Conservation (phyloP, 2,113 vertebrate species). For the Petromus typicus region DNA sequence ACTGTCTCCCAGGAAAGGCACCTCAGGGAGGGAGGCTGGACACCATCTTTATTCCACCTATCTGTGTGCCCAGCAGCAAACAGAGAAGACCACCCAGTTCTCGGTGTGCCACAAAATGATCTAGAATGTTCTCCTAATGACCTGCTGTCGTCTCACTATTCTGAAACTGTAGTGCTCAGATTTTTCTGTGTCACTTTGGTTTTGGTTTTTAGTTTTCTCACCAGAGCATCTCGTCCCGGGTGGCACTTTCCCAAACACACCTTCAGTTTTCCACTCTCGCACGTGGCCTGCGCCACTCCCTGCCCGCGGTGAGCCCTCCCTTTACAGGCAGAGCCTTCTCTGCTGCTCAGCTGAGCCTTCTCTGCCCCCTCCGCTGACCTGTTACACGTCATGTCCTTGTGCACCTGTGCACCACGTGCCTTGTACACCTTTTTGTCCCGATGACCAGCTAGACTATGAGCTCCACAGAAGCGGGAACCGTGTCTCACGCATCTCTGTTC, state of each 20-base stretch:
- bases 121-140: background rate
- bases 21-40: background rate
- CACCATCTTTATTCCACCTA: background rate
- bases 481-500: background rate
- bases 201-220: background rate
- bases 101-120: accelerated
- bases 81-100: background rate
- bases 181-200: background rate
- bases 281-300: accelerated
- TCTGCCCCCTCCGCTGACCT: background rate
- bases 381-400: background rate
- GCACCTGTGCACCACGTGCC: background rate
- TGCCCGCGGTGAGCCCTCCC: accelerated
- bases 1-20: background rate
- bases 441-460: background rate
- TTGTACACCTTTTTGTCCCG: background rate
- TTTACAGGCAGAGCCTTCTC: accelerated
- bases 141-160: background rate
- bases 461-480: background rate
- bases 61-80: background rate
- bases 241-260: background rate
- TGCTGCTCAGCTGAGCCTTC: background rate
- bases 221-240: background rate
- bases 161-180: background rate
- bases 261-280: background rate